Conservation (phyloP, 2,888 invertebrate species). For the Synanthedon tipuliformis region DNA sequence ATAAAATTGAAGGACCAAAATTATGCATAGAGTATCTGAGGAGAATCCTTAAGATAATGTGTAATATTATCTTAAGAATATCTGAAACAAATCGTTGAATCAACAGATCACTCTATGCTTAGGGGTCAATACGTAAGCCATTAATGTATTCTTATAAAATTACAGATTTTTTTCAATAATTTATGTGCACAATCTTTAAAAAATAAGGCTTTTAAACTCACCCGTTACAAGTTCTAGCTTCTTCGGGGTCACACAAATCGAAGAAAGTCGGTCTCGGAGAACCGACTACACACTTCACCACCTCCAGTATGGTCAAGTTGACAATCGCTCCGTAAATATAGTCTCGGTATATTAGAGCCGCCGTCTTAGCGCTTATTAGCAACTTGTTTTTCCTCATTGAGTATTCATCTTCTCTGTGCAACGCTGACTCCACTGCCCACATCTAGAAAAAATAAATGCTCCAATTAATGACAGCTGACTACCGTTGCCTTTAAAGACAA, state of each 20-base stretch:
- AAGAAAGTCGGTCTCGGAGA: slow-evolving; percentile 83
- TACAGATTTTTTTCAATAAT: no score
- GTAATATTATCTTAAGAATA: no score
- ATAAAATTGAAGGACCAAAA: no score
- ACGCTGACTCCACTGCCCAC: slow-evolving; percentile 55
- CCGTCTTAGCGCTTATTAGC: slow-evolving; percentile 40
- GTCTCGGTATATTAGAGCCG: slow-evolving; percentile 69
- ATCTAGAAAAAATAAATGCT: slow-evolving; percentile 29
- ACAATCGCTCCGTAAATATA: slow-evolving; percentile 73
- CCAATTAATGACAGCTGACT: background rate
- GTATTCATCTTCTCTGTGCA: slow-evolving; percentile 51
- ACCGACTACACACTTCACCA: slow-evolving; percentile 75
- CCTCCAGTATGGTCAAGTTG: slow-evolving; percentile 72
- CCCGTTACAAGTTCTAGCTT: slow-evolving; percentile 72
- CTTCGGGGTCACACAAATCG: slow-evolving; percentile 77
- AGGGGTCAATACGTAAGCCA: no score
- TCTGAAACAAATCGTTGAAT: no score
- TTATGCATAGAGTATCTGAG: no score
- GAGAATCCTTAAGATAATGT: no score
- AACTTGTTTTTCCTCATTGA: slow-evolving; percentile 52
- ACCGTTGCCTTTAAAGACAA: background rate
- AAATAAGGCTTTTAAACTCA: slow-evolving; percentile 19
- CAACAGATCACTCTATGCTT: no score
- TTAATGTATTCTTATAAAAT: no score
- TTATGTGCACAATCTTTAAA: no score